Percentiles rank a stretch among this genome's conserved stretches.
Evolutionary conservation across 2,888 invertebrate species (phyloP).

Genomic region (Bellardia pandia): DNA sequence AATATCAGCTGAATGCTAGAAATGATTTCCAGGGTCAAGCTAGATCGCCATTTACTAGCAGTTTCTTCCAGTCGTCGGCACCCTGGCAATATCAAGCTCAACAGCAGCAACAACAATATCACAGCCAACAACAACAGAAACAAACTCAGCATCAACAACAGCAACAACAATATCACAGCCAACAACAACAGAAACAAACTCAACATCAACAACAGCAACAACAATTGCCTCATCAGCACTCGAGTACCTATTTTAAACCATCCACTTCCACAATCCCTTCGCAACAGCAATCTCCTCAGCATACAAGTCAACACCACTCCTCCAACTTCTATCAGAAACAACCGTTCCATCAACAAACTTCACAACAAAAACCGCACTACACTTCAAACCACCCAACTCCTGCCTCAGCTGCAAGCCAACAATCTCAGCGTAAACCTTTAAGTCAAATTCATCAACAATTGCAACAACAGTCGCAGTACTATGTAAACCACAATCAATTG

Average conservation of each 20-base stretch:
- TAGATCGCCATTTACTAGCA: conserved; percentile 71
- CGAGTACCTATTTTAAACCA: conserved; percentile 53
- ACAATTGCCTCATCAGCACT: conserved; percentile 68
- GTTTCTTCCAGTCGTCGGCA: conserved; percentile 67
- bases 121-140: conserved; percentile 64
- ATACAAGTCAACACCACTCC: conserved; percentile 39
- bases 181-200: conserved; percentile 64
- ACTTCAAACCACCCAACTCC: conserved; percentile 22
- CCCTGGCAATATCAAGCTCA: conserved; percentile 68
- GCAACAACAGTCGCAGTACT: conserved; percentile 79
- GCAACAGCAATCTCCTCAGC: conserved; percentile 62
- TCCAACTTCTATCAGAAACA: conserved; percentile 41
- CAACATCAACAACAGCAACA: conserved; percentile 53
- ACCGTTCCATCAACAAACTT: conserved; percentile 25
- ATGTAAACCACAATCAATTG: conserved; percentile 80
- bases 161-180: conserved; percentile 62
- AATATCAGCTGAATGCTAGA: conserved; percentile 47
- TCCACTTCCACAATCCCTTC: conserved; percentile 67
- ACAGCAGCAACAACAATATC: conserved; percentile 67
- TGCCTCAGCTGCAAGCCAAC: conserved; percentile 51
- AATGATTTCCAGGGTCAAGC: conserved; percentile 65
- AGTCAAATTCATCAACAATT: conserved; percentile 72
- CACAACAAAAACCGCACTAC: conserved; percentile 48
- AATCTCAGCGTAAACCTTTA: conserved; percentile 44
- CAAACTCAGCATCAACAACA: conserved; percentile 62